Evolutionary conservation across 2,888 invertebrate genomes (phyloP).

Genomic region (Gymnocheta viridis): DNA sequence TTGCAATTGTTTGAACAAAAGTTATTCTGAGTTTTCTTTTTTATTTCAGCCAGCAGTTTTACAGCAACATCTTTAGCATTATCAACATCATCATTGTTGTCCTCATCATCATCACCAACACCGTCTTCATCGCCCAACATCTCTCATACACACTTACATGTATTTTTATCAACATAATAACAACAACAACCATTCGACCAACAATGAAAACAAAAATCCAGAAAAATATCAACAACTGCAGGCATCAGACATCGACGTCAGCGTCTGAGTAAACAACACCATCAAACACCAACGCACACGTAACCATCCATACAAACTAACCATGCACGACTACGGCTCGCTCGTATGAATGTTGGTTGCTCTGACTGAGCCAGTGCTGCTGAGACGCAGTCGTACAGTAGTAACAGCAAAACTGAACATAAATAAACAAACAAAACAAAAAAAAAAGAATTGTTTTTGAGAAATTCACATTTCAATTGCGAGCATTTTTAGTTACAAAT

Average conservation of each 20-base stretch:
- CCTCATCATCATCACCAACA: not conserved
- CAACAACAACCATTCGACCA: constrained; percentile 1
- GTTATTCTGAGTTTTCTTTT: not conserved
- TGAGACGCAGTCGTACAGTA: not conserved
- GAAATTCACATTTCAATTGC: constrained; percentile 79
- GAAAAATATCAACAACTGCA: constrained; percentile 45
- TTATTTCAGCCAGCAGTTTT: not conserved
- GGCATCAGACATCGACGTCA: constrained; percentile 30
- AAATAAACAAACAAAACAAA: constrained; percentile 45
- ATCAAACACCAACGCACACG: constrained; percentile 6
- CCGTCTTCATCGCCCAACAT: not conserved
- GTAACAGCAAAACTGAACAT: constrained; percentile 29
- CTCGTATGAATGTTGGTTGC: not conserved
- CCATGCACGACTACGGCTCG: not conserved
- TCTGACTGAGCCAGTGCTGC: not conserved
- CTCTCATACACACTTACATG: too few relatives aligned
- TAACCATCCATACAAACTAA: not conserved
- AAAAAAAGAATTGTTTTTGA: constrained; percentile 71
- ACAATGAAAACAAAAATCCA: not conserved
- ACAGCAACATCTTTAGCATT: constrained; percentile 1
- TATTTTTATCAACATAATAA: constrained; percentile 2
- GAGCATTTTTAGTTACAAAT: constrained; percentile 78
- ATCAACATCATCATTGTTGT: constrained; percentile 5
- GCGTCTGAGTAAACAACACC: constrained; percentile 34
- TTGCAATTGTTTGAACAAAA: not conserved